Conservation (phyloP, 1,140 invertebrate species). For the Zaprionus vittiger region DNA sequence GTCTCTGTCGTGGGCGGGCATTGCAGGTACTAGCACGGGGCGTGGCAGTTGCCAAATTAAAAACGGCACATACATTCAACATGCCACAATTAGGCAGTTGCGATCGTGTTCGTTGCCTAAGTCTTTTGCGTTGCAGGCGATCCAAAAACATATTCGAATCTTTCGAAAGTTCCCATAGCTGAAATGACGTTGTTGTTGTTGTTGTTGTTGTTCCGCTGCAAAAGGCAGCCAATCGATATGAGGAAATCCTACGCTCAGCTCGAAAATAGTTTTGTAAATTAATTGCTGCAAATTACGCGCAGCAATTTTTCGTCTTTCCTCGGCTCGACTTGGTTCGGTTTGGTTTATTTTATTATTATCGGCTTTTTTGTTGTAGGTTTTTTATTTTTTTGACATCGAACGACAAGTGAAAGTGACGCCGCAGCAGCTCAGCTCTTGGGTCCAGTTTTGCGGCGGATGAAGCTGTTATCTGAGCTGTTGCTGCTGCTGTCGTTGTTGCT, state of each 20-base stretch:
- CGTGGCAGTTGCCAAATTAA: conserved; percentile 36
- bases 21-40: conserved; percentile 4
- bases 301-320: conserved; percentile 22
- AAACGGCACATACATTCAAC: conserved; percentile 10
- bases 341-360: conserved; percentile 7
- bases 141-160: conserved; percentile 17
- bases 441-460: conserved; percentile 45
- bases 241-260: conserved; percentile 43
- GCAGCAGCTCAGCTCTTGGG: conserved; percentile 11
- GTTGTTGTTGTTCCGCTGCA: conserved; percentile 31
- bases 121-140: conserved; percentile 59
- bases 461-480: conserved; percentile 35
- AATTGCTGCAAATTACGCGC: conserved; percentile 47
- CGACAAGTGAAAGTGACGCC: conserved; percentile 47
- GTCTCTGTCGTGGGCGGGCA: conserved; percentile 11
- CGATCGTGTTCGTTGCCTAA: conserved; percentile 60
- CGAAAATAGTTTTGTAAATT: conserved; percentile 44
- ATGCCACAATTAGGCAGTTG: conserved; percentile 30
- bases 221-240: conserved; percentile 46
- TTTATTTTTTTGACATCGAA: conserved; percentile 26
- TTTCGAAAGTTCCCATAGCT: conserved; percentile 32
- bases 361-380: neutral
- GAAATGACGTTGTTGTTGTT: neutral
- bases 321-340: neutral
- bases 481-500: conserved; percentile 2